Percentiles rank a stretch among this genome's conserved stretches.
phyloP scores from a whole-genome alignment of 2,113 vertebrate genomes.

The Cyprinus carpio region DNA sequence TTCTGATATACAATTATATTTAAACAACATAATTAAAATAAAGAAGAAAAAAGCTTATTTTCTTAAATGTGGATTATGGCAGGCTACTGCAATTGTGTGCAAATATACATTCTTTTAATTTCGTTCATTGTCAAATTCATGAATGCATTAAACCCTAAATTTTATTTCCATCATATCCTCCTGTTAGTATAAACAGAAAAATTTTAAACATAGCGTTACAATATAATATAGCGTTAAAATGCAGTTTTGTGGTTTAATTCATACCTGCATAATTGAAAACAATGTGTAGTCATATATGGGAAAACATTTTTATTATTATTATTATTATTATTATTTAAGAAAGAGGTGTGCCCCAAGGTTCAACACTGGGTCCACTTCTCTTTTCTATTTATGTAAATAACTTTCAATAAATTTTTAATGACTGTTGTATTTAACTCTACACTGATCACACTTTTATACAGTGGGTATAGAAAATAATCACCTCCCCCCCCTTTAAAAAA shows the following conservation, averaged over 20 bases:
- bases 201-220: too few relatives aligned
- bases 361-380: neutral
- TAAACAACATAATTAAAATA: too few relatives aligned
- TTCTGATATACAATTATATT: too few relatives aligned
- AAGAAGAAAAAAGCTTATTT: too few relatives aligned
- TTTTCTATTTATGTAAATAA: neutral
- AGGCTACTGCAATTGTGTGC: too few relatives aligned
- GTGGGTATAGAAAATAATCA: too few relatives aligned
- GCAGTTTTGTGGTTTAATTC: neutral
- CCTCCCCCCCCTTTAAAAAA: too few relatives aligned
- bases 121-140: neutral
- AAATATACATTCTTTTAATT: neutral
- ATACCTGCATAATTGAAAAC: neutral
- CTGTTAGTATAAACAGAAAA: too few relatives aligned
- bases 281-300: neutral
- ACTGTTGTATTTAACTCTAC: neutral
- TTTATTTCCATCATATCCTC: too few relatives aligned
- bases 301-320: too few relatives aligned
- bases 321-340: too few relatives aligned
- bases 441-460: neutral
- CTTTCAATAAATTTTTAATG: neutral
- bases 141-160: neutral
- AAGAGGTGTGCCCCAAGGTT: neutral
- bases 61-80: too few relatives aligned
- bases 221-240: neutral